Evolutionary conservation across 2,113 vertebrate genomes (phyloP).

Genomic region (Myotis yumanensis): DNA sequence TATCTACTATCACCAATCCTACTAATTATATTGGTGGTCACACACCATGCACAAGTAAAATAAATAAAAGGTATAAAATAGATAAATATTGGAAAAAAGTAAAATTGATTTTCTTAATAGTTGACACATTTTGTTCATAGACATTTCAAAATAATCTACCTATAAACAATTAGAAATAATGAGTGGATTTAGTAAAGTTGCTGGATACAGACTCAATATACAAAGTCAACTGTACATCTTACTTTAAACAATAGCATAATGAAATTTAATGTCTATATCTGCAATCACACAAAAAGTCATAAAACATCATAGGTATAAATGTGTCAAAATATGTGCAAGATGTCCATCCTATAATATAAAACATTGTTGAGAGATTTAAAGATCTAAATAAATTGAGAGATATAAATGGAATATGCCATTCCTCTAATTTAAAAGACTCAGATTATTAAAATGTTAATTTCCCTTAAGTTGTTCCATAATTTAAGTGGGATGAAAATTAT

Average conservation of each 20-base stretch:
- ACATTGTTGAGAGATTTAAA: background rate
- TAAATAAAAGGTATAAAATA: background rate
- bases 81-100: background rate
- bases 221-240: background rate
- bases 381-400: background rate
- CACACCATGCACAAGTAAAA: background rate
- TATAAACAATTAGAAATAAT: background rate
- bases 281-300: background rate
- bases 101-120: background rate
- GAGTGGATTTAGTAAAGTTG: background rate
- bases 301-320: background rate
- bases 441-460: background rate
- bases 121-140: background rate
- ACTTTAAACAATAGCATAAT: background rate
- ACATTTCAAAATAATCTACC: background rate
- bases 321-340: background rate
- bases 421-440: background rate
- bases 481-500: slow-evolving; percentile 16
- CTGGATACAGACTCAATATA: background rate
- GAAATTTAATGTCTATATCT: background rate
- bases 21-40: background rate
- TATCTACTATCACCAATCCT: background rate
- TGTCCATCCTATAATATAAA: background rate
- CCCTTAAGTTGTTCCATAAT: background rate
- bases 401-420: background rate